phyloP scores from a whole-genome alignment of 2,888 invertebrate genomes.

The Hypena proboscidalis region DNA sequence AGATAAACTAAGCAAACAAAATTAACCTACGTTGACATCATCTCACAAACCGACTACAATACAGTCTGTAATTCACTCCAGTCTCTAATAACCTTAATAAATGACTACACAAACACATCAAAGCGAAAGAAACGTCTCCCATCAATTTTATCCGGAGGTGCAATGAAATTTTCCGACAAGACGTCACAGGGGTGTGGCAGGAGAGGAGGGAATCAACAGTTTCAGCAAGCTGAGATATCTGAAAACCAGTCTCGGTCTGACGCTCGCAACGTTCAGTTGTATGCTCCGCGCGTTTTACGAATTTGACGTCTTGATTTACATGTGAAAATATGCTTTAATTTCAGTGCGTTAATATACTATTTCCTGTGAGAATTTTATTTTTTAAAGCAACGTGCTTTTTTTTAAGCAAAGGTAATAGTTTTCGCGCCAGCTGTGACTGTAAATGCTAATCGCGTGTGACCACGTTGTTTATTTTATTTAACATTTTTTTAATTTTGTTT shows the following conservation, averaged over 20 bases:
- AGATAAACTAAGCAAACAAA: no score
- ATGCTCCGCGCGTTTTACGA: conserved; percentile 2
- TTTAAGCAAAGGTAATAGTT: conserved; percentile 11
- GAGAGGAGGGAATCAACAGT: conserved; percentile 43
- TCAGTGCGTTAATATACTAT: conserved; percentile 14
- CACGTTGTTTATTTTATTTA: conserved; percentile 30
- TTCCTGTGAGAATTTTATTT: conserved; percentile 13
- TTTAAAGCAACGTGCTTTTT: conserved; percentile 4
- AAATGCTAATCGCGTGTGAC: conserved; percentile 29
- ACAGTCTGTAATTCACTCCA: no score
- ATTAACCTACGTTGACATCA: no score
- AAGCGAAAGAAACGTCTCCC: conserved; percentile 19
- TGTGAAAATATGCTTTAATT: conserved; percentile 31
- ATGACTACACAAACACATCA: conserved; percentile 18
- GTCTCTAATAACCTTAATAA: not conserved
- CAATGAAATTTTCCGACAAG: conserved; percentile 55
- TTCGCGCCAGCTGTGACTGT: conserved; percentile 15
- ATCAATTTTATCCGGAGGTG: conserved; percentile 40
- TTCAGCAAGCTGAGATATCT: conserved; percentile 45
- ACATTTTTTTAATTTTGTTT: conserved; percentile 19
- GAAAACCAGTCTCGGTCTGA: conserved; percentile 41
- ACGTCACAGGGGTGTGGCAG: conserved; percentile 31
- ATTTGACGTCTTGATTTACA: conserved; percentile 36
- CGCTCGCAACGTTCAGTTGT: conserved; percentile 26
- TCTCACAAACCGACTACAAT: no score